Conservation (phyloP, 2,113 vertebrate genomes). For the Recurvirostra avosetta region DNA sequence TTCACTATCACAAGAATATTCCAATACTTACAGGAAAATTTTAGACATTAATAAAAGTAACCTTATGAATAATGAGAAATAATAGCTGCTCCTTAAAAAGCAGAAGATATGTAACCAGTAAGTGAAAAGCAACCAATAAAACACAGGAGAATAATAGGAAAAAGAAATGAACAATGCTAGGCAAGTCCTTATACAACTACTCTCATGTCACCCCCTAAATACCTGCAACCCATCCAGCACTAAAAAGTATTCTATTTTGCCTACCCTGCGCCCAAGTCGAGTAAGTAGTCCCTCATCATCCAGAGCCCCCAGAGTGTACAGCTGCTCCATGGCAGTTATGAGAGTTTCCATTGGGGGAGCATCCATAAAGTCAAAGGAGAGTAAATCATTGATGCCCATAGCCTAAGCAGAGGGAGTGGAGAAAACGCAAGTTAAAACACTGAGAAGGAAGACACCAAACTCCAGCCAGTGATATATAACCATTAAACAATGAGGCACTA, state of each 20-base stretch:
- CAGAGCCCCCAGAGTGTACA: slow-evolving; percentile 94
- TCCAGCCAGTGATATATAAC: background rate
- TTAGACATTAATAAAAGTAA: background rate
- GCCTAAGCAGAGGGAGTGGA: slow-evolving; percentile 72
- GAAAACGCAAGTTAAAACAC: background rate
- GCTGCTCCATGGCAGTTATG: slow-evolving; percentile 98
- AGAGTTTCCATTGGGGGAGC: slow-evolving; percentile 98
- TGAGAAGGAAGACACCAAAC: background rate
- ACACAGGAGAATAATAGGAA: background rate
- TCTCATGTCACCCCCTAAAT: background rate
- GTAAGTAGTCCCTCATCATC: slow-evolving; percentile 96
- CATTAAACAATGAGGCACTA: background rate
- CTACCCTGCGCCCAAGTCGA: slow-evolving; percentile 90
- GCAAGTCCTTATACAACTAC: background rate
- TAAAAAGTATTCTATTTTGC: background rate
- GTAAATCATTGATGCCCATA: slow-evolving; percentile 97
- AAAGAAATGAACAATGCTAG: background rate
- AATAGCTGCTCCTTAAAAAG: background rate
- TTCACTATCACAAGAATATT: background rate
- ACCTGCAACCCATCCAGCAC: background rate
- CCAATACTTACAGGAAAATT: background rate
- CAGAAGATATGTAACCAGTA: background rate
- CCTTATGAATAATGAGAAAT: background rate
- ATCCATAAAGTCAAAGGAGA: slow-evolving; percentile 99
- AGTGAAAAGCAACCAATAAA: background rate